Evolutionary conservation across 2,113 vertebrate species (phyloP).

Genomic region (Sturnira hondurensis): DNA sequence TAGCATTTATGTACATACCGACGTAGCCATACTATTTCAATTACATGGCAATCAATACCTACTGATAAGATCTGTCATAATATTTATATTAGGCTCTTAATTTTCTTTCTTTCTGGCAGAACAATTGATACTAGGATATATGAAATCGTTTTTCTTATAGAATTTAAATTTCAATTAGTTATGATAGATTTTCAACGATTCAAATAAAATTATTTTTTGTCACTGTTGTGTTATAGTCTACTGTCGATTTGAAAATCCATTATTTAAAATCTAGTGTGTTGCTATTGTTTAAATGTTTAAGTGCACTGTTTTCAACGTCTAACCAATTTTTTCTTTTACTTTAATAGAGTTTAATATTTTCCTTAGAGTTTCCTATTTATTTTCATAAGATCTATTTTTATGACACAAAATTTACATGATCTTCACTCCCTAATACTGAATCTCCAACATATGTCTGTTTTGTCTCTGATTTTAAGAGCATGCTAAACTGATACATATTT

Average conservation of each 20-base stretch:
- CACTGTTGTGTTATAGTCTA: background rate
- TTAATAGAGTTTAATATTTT: slow-evolving; percentile 6
- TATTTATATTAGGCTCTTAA: background rate
- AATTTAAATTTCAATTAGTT: background rate
- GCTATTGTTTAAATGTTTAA: background rate
- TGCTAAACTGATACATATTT: background rate
- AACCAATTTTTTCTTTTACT: slow-evolving; percentile 1
- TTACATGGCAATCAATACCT: background rate
- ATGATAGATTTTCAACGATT: background rate
- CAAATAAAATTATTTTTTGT: background rate
- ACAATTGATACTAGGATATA: background rate
- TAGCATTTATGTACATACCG: background rate
- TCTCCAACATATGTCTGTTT: background rate
- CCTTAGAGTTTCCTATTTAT: slow-evolving; percentile 22
- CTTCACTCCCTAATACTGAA: background rate
- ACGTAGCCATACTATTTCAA: background rate
- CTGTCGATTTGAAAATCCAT: background rate
- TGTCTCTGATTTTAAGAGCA: slow-evolving; percentile 4
- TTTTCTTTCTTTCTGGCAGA: background rate
- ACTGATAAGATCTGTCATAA: background rate
- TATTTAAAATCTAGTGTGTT: slow-evolving; percentile 1
- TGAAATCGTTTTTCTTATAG: background rate
- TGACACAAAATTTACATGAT: background rate
- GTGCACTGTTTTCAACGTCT: background rate
- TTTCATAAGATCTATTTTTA: slow-evolving; percentile 17